Evolutionary conservation across 1,140 invertebrate species (phyloP).

Genomic region (Gonioctena quinquepunctata): DNA sequence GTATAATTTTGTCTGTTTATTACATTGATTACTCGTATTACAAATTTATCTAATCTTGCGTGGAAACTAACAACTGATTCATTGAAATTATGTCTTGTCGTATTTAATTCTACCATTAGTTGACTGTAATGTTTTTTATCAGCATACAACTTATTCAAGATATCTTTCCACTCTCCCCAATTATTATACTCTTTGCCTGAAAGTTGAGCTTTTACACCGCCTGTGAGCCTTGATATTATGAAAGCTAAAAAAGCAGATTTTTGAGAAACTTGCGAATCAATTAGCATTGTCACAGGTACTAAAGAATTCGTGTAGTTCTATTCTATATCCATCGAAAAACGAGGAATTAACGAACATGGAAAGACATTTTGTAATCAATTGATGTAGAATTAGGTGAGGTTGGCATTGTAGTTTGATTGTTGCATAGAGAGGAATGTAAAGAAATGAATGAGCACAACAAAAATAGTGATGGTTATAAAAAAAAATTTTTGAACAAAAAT

Average conservation of each 20-base stretch:
- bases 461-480: too few species aligned
- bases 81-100: not conserved
- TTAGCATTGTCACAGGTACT: conserved; percentile 8
- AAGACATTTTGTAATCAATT: not conserved
- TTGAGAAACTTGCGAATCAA: not conserved
- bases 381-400: too few species aligned
- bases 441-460: too few species aligned
- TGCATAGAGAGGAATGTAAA: too few species aligned
- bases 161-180: not conserved
- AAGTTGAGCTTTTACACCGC: conserved; percentile 2
- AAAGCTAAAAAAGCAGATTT: not conserved
- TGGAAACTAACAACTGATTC: too few species aligned
- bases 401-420: too few species aligned
- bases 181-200: not conserved
- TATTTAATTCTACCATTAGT: conserved; percentile 18
- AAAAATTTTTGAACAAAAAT: too few species aligned
- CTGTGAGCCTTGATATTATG: conserved; percentile 1
- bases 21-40: not conserved
- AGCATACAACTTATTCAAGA: not conserved
- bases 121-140: conserved; percentile 8
- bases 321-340: not conserved
- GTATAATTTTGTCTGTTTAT: too few species aligned
- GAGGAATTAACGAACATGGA: conserved; percentile 2
- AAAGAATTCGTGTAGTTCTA: conserved; percentile 2
- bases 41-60: not conserved